Percentiles rank a stretch among this genome's conserved stretches.
phyloP scores from a whole-genome alignment of 2,888 invertebrate genomes.

The Apodemia hepburni region DNA sequence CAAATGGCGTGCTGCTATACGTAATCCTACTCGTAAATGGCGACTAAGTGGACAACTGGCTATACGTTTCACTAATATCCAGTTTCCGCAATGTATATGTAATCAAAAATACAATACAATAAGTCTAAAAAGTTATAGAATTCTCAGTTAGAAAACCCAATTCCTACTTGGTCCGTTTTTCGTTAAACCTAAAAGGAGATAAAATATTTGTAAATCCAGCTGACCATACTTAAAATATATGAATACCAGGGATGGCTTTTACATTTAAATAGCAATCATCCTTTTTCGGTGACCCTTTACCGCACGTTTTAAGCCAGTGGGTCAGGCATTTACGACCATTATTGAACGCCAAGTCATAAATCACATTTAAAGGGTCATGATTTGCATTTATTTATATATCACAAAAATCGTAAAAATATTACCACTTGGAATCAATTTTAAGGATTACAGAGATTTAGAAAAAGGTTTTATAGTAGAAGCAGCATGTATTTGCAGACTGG shows the following conservation, averaged over 20 bases:
- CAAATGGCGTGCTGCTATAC: too few species aligned
- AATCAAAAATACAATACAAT: background rate
- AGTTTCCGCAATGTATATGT: too few species aligned
- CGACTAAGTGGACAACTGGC: too few species aligned
- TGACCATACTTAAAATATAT: slow-evolving; percentile 8
- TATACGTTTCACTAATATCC: too few species aligned
- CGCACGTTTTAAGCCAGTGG: slow-evolving; percentile 28
- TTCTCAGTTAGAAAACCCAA: too few species aligned
- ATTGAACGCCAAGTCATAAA: slow-evolving; percentile 27
- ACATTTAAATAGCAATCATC: slow-evolving; percentile 28
- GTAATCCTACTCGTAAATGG: too few species aligned
- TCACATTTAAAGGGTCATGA: slow-evolving; percentile 24
- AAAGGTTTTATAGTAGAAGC: too few species aligned
- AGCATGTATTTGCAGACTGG: too few species aligned
- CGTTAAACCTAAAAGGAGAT: slow-evolving; percentile 3
- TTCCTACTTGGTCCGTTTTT: background rate
- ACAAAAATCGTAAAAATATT: background rate
- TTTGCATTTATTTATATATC: slow-evolving; percentile 26
- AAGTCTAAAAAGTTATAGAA: too few species aligned
- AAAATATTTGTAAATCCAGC: slow-evolving; percentile 7
- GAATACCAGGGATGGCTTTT: slow-evolving; percentile 26
- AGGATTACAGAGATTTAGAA: too few species aligned
- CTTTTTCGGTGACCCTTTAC: slow-evolving; percentile 27
- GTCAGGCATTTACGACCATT: slow-evolving; percentile 16
- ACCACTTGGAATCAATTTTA: too few species aligned